These are phyloP conservation scores for Mactra quadrangularis DNA, from an alignment of 1,140 invertebrate species.

Conservation along the genomic window DNA sequence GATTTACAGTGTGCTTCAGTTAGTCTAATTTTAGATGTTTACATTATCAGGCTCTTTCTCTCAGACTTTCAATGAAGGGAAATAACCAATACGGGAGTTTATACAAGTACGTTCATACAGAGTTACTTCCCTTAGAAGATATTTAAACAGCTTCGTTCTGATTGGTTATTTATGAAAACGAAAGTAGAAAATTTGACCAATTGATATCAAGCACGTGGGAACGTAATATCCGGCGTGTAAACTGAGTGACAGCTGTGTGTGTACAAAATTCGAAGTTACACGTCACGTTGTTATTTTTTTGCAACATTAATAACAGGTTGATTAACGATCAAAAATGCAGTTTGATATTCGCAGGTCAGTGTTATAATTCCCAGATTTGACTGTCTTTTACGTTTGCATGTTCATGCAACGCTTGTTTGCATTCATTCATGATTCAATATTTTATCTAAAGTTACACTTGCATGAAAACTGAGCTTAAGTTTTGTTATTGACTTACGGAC, in stretches of 20 bases:
- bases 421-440: no score
- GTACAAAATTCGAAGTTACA: slow-evolving; percentile 7
- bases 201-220: slow-evolving; percentile 21
- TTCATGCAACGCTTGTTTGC: no score
- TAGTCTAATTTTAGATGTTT: no score
- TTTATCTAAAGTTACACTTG: no score
- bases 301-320: not conserved
- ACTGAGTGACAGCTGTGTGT: not conserved
- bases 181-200: slow-evolving; percentile 42
- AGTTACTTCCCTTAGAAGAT: no score
- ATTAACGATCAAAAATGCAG: slow-evolving; percentile 32
- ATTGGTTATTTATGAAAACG: slow-evolving; percentile 3
- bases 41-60: no score
- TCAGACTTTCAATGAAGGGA: no score
- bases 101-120: no score
- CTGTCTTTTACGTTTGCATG: not conserved
- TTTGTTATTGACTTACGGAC: no score
- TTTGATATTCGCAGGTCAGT: slow-evolving; percentile 57
- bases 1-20: no score
- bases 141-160: not conserved
- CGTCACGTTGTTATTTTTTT: slow-evolving; percentile 15
- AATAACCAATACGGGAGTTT: no score
- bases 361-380: not conserved
- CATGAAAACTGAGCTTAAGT: no score
- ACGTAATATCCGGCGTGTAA: slow-evolving; percentile 50